Evolutionary conservation across 2,113 vertebrate genomes (phyloP).

Genomic region (Marcusenius ussheri): DNA sequence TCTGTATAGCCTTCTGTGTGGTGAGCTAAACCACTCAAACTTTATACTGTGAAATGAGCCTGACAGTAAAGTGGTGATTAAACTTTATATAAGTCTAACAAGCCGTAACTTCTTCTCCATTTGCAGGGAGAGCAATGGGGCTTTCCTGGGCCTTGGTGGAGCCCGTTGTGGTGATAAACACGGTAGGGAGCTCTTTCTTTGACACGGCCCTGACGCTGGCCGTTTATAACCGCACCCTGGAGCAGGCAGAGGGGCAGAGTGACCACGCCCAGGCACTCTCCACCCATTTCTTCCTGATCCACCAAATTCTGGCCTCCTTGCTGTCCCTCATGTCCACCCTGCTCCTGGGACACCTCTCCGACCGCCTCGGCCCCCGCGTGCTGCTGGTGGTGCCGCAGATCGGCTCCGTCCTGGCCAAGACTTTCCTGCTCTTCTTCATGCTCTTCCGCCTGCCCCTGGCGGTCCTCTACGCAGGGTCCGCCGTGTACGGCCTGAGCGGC

Average conservation of each 20-base stretch:
- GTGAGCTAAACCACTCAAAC: neutral
- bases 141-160: constrained; percentile 36
- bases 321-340: constrained; percentile 36
- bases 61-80: neutral
- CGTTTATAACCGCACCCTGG: constrained; percentile 35
- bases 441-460: constrained; percentile 34
- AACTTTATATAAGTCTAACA: neutral
- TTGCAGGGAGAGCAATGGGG: constrained; percentile 24
- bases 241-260: constrained; percentile 25
- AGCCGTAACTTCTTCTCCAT: neutral
- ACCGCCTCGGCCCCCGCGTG: constrained; percentile 34
- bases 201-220: constrained; percentile 40
- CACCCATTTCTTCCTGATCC: constrained; percentile 39
- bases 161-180: constrained; percentile 41
- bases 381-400: constrained; percentile 37
- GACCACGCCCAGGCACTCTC: constrained; percentile 36
- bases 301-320: constrained; percentile 32
- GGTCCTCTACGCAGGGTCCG: constrained; percentile 34
- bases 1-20: neutral
- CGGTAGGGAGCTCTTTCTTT: constrained; percentile 39
- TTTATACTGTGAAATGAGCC: neutral
- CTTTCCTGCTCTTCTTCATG: constrained; percentile 33
- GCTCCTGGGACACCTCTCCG: constrained; percentile 31
- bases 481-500: constrained; percentile 38
- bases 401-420: constrained; percentile 39